phyloP scores from a whole-genome alignment of 2,888 invertebrate genomes.

The Phalera bucephala region DNA sequence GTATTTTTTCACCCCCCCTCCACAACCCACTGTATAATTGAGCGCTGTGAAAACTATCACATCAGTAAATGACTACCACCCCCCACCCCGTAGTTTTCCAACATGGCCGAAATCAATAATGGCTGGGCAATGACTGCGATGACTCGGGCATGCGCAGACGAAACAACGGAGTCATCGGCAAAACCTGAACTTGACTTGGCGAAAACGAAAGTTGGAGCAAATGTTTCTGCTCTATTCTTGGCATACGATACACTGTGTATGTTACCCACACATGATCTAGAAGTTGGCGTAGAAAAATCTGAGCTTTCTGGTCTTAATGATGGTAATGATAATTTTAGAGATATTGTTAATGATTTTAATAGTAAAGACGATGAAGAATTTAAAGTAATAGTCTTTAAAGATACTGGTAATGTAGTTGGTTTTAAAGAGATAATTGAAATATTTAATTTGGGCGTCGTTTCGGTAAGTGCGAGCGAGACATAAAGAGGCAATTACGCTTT shows the following conservation, averaged over 20 bases:
- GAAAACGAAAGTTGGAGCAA: slow-evolving; percentile 79
- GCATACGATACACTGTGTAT: slow-evolving; percentile 43
- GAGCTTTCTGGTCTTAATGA: too few relatives aligned
- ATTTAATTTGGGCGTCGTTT: slow-evolving; percentile 30
- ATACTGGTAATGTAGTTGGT: slow-evolving; percentile 5
- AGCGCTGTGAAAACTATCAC: slow-evolving; percentile 81
- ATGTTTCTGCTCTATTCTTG: slow-evolving; percentile 80
- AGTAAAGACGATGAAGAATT: background rate
- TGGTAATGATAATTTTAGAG: too few relatives aligned
- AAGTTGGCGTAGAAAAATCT: too few relatives aligned
- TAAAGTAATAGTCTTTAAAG: background rate
- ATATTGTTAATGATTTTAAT: too few relatives aligned
- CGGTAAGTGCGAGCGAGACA: slow-evolving; percentile 64
- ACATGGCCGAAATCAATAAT: slow-evolving; percentile 82
- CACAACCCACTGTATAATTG: slow-evolving; percentile 68
- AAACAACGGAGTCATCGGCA: slow-evolving; percentile 65
- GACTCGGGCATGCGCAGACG: slow-evolving; percentile 74
- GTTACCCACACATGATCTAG: slow-evolving; percentile 16
- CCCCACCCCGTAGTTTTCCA: slow-evolving; percentile 68
- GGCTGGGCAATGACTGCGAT: slow-evolving; percentile 83
- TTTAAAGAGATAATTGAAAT: slow-evolving; percentile 19
- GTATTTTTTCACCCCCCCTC: slow-evolving; percentile 55
- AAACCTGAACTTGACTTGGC: slow-evolving; percentile 81
- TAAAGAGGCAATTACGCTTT: slow-evolving; percentile 43
- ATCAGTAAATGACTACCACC: slow-evolving; percentile 71